These are phyloP conservation scores for Netelia melanura DNA, from an alignment of 2,888 invertebrate genomes.

Conservation along the genomic window DNA sequence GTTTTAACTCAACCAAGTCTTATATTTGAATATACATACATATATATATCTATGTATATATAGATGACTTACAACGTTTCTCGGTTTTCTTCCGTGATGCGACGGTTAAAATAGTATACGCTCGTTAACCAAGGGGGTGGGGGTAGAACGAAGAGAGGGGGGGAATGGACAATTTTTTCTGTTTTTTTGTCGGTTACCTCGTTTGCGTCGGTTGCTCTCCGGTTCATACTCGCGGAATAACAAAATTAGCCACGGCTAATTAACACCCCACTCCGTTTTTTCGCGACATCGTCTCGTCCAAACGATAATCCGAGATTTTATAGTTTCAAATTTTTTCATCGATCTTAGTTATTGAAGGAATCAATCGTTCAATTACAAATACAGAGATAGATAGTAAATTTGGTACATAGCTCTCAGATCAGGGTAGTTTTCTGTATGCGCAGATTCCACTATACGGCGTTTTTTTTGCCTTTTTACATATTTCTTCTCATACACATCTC, in stretches of 20 bases:
- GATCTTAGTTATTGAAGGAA: not conserved
- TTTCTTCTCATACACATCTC: too few relatives aligned
- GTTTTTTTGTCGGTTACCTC: slow-evolving; percentile 34
- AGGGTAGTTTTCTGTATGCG: too few relatives aligned
- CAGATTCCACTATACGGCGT: too few relatives aligned
- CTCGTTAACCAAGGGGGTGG: slow-evolving; percentile 55
- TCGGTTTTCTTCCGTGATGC: slow-evolving; percentile 21
- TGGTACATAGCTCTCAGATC: too few relatives aligned
- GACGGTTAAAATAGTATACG: slow-evolving; percentile 28
- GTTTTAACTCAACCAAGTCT: slow-evolving; percentile 29
- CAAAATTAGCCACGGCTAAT: slow-evolving; percentile 65
- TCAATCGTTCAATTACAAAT: not conserved
- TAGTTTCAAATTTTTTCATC: too few relatives aligned
- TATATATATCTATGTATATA: not conserved
- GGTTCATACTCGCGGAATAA: slow-evolving; percentile 51
- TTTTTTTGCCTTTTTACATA: too few relatives aligned
- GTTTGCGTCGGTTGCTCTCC: not conserved
- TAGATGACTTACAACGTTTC: slow-evolving; percentile 13
- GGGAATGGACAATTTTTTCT: not conserved
- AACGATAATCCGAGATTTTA: too few relatives aligned
- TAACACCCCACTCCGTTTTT: slow-evolving; percentile 22
- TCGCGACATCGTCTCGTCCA: slow-evolving; percentile 1
- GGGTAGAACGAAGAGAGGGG: slow-evolving; percentile 5
- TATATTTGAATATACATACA: not conserved
- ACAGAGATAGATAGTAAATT: too few relatives aligned